A percentile compares a stretch with the other conserved stretches of the same genome.
These are phyloP conservation scores for Herminia tarsipennalis DNA, from an alignment of 2,888 invertebrate genomes.

Conservation along the genomic window DNA sequence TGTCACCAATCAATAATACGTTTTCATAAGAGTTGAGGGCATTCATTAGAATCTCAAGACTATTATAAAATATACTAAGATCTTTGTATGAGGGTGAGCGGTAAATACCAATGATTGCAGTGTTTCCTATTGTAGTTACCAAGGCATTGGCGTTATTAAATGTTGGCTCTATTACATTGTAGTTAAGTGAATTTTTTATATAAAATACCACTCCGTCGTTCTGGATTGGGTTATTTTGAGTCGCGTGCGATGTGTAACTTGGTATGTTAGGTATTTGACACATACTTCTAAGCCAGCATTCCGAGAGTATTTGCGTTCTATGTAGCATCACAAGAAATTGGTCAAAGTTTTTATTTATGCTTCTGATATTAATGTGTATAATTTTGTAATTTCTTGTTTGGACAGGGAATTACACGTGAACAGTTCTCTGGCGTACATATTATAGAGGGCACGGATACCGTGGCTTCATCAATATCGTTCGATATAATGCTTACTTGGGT, in stretches of 20 bases:
- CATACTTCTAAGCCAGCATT: neutral
- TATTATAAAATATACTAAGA: no score
- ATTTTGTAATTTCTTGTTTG: neutral
- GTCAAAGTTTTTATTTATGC: neutral
- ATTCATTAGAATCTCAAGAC: no score
- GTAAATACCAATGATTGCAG: slow-evolving; percentile 7
- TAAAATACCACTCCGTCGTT: neutral
- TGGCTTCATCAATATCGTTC: no score
- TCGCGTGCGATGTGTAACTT: neutral
- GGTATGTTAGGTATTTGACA: neutral
- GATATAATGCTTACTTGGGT: no score
- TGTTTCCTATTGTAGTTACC: neutral
- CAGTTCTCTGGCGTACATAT: no score
- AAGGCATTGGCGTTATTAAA: neutral
- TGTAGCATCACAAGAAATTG: neutral
- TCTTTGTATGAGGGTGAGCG: neutral
- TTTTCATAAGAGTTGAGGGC: no score
- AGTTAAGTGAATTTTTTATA: neutral
- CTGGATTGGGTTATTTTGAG: neutral
- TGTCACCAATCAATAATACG: no score
- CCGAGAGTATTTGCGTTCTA: neutral
- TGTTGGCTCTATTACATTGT: neutral
- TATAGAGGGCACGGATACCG: no score
- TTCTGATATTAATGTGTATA: neutral
- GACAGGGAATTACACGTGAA: no score